These are phyloP conservation scores for Drosophila repletoides DNA, from an alignment of 1,140 invertebrate genomes.

Conservation along the genomic window DNA sequence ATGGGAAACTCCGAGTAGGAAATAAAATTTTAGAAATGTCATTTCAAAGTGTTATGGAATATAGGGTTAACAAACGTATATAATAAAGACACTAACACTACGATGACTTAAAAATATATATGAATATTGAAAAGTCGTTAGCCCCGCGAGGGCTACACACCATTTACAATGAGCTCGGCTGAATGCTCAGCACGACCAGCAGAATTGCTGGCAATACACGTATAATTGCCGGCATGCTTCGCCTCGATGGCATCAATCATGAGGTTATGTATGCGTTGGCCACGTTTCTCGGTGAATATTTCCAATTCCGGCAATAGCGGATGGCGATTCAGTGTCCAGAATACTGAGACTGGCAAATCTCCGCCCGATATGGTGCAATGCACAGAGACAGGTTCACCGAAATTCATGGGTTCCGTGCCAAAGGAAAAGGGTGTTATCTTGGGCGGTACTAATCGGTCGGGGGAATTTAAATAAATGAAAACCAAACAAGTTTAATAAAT, in stretches of 20 bases:
- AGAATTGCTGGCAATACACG: slow-evolving; percentile 86
- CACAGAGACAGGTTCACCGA: slow-evolving; percentile 87
- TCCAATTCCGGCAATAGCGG: slow-evolving; percentile 60
- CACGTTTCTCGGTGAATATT: slow-evolving; percentile 67
- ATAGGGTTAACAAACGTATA: too few species aligned
- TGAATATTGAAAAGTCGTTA: neutral
- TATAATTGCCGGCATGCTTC: slow-evolving; percentile 88
- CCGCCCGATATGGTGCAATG: slow-evolving; percentile 89
- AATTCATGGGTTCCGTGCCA: slow-evolving; percentile 87
- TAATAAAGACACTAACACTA: slow-evolving; percentile 1
- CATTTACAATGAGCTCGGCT: slow-evolving; percentile 84
- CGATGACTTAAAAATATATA: neutral
- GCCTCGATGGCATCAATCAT: slow-evolving; percentile 85
- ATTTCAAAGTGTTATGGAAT: too few species aligned
- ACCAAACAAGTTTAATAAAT: slow-evolving; percentile 28
- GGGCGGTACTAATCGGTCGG: slow-evolving; percentile 84
- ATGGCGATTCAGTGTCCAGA: slow-evolving; percentile 87
- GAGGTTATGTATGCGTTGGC: slow-evolving; percentile 83
- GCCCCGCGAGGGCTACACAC: slow-evolving; percentile 70
- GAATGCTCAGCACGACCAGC: slow-evolving; percentile 84
- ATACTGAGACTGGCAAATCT: slow-evolving; percentile 88
- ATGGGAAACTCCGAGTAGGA: too few species aligned
- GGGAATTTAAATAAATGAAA: slow-evolving; percentile 6
- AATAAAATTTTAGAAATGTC: too few species aligned
- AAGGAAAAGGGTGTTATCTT: slow-evolving; percentile 87